Conservation (phyloP, 1,140 invertebrate species). For the Pectinophora gossypiella region DNA sequence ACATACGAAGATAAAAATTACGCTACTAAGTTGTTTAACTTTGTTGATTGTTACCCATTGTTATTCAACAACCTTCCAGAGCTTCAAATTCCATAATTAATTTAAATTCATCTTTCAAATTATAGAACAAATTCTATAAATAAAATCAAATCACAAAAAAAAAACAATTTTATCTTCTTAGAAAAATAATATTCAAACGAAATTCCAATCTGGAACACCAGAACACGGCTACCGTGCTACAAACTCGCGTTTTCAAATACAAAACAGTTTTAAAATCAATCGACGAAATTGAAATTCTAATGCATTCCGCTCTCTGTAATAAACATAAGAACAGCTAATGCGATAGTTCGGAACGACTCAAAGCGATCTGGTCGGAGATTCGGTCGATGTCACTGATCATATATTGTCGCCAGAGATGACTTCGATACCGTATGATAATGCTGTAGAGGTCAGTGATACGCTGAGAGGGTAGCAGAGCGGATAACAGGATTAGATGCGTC, state of each 20-base stretch:
- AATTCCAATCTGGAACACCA: background rate
- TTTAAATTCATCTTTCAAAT: too few relatives aligned
- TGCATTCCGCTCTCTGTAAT: constrained; percentile 9
- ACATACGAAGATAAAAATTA: too few relatives aligned
- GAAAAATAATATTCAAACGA: too few relatives aligned
- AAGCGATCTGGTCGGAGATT: constrained; percentile 53
- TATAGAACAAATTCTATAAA: too few relatives aligned
- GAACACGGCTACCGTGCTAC: background rate
- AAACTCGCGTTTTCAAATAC: too few relatives aligned
- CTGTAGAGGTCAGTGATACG: constrained; percentile 17
- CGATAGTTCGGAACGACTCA: constrained; percentile 51
- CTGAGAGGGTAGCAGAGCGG: constrained; percentile 20
- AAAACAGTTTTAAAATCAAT: background rate
- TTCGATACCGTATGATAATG: constrained; percentile 53
- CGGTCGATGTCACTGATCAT: constrained; percentile 61
- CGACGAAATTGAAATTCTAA: background rate
- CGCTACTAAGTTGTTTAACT: too few relatives aligned
- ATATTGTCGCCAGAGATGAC: constrained; percentile 67
- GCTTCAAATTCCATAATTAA: too few relatives aligned
- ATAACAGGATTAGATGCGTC: background rate
- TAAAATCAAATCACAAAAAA: too few relatives aligned
- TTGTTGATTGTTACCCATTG: too few relatives aligned
- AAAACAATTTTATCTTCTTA: too few relatives aligned
- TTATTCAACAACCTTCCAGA: too few relatives aligned
- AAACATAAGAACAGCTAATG: constrained; percentile 41